These are phyloP conservation scores for Andrena bicolor DNA, from an alignment of 2,888 invertebrate genomes.

Conservation along the genomic window DNA sequence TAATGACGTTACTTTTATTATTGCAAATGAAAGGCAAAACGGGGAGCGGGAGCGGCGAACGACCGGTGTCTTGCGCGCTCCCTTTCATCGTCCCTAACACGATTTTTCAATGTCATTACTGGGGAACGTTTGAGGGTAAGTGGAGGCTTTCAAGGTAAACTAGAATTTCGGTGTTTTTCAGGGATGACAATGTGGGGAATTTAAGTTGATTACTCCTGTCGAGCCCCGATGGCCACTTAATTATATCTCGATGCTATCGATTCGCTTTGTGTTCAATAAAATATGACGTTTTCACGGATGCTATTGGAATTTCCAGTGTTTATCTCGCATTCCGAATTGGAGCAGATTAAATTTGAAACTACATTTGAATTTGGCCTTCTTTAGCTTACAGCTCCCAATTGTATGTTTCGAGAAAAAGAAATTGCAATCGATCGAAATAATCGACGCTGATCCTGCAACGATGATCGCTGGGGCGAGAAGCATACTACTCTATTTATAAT, in stretches of 20 bases:
- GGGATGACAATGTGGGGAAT: conserved; percentile 51
- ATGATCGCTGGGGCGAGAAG: neutral
- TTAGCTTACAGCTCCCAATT: too few species aligned
- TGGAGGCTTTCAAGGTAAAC: conserved; percentile 70
- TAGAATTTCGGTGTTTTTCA: conserved; percentile 68
- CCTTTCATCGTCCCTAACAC: conserved; percentile 75
- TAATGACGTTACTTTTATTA: conserved; percentile 69
- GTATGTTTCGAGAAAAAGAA: neutral
- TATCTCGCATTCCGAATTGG: neutral
- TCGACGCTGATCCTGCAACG: conserved; percentile 11
- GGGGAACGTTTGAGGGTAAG: conserved; percentile 70
- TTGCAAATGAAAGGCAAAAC: conserved; percentile 69
- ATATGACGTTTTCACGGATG: neutral
- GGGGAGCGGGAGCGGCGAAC: conserved; percentile 49
- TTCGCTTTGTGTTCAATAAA: neutral
- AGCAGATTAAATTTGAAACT: neutral
- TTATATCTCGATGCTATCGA: neutral
- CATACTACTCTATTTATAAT: conserved; percentile 58
- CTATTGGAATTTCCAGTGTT: neutral
- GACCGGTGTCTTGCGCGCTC: conserved; percentile 60
- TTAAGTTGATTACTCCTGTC: conserved; percentile 51
- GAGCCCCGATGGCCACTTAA: conserved; percentile 7
- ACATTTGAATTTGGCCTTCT: too few species aligned
- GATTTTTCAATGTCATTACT: conserved; percentile 77
- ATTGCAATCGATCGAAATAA: conserved; percentile 5